Percentiles rank a stretch among this genome's conserved stretches.
These are phyloP conservation scores for Ceyx melanurus DNA, from an alignment of 2,113 vertebrate genomes.

Conservation along the genomic window DNA sequence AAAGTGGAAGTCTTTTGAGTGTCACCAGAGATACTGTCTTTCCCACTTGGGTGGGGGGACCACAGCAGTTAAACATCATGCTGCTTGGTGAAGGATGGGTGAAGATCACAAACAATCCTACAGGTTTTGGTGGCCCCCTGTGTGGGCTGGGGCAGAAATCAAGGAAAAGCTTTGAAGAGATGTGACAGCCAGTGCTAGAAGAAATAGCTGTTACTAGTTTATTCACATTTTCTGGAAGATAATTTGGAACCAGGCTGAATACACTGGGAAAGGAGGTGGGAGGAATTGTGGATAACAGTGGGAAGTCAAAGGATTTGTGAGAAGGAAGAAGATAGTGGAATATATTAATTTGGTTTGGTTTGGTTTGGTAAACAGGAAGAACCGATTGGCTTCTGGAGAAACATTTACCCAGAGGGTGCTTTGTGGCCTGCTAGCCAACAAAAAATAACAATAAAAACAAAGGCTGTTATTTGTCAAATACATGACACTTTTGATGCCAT, in stretches of 20 bases:
- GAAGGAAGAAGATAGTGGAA: neutral
- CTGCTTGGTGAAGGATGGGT: neutral
- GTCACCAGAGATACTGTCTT: neutral
- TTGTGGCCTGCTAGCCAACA: neutral
- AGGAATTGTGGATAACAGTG: neutral
- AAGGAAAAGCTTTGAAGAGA: neutral
- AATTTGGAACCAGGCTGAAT: neutral
- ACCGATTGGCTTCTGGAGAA: neutral
- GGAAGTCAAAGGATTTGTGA: neutral
- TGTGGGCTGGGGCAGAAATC: neutral
- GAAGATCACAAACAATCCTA: neutral
- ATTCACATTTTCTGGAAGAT: neutral
- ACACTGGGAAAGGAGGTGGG: neutral
- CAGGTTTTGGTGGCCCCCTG: neutral
- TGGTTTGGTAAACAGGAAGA: neutral
- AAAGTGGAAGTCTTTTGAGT: neutral
- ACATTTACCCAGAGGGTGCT: neutral
- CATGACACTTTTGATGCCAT: neutral
- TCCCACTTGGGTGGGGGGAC: neutral
- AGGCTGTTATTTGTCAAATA: neutral
- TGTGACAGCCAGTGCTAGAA: rapidly evolving
- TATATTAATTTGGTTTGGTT: neutral
- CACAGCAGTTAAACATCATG: neutral
- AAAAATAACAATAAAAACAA: neutral
- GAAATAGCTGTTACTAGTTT: neutral